Base-by-base conservation (phyloP, 2,797 vertebrate species). In the Sebastes minor region DNA sequence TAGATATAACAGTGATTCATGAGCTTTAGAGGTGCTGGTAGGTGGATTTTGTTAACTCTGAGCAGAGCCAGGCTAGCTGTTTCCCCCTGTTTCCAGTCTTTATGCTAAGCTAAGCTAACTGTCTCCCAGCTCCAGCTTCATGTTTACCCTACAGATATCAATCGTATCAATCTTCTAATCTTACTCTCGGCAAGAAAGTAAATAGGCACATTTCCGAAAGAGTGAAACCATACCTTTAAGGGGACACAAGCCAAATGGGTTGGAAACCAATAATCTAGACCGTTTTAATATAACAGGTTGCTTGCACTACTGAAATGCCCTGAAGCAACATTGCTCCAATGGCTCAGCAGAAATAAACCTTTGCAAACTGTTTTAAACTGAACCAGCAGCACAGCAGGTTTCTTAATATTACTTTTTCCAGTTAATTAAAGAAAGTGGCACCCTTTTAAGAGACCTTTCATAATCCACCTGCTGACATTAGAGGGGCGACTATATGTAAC, bases 401-500 rank as follows among this genome's bases (percentile, higher is more conserved):
- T 32, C 27, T 52, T 35, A 16, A 32, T 28, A 42, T 71, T 11
- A 53, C 38, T n/a, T 28, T 70, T 38, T 30, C 35, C 42, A 60
- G 33, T 35, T 53, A 9, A 57, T 66, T 30, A 16, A 20, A 13
- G 20, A 35, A 32, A 63, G 35, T 2, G 27, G 4, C 61, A 12
- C 9, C 8, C 53, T n/a, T 42, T 66, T 1, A 28, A 38, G 10
- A 71, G 30, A 69, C 18, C 35, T 49, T 69, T 67, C 8, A 11
- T 4, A 57, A 78, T 55, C 63, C 35, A 72, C 25, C 33, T 27
- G 49, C 53, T 49, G 49, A 60, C 73, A 76, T 67, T 20, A 25
- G 6, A 65, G n/a, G 22, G 64, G 74, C 4, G 49, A 61, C 65
- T 13, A 53, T 70, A 25, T 79, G 32, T 59, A 80, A 88, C 60